Evolutionary conservation across 2,797 vertebrate genomes (phyloP).

Genomic region (Lacerta agilis): DNA sequence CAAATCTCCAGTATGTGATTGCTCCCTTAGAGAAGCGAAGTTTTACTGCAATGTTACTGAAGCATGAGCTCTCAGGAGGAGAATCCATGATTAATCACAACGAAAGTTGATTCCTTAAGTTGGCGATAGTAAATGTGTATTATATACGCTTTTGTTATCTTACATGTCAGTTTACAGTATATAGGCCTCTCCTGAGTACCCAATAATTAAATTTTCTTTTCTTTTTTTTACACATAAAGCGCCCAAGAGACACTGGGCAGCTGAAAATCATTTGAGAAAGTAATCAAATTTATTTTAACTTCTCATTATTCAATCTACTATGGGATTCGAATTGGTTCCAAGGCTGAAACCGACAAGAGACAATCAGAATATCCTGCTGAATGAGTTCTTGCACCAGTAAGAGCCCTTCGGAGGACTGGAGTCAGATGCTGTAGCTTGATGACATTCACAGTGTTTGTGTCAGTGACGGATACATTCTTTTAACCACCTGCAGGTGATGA

Average conservation of each 20-base stretch:
- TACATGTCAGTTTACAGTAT: not conserved
- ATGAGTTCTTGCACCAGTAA: not conserved
- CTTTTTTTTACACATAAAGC: slow-evolving; percentile 18
- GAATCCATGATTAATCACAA: slow-evolving; percentile 30
- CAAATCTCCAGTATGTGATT: not conserved
- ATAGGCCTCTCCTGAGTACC: not conserved
- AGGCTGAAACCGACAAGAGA: not conserved
- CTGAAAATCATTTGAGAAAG: slow-evolving; percentile 33
- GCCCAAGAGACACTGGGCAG: not conserved
- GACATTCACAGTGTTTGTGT: not conserved
- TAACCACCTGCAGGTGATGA: not conserved
- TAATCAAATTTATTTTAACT: slow-evolving; percentile 33
- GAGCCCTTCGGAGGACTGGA: not conserved
- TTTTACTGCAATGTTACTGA: not conserved
- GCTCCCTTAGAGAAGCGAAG: not conserved
- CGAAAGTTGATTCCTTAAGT: not conserved
- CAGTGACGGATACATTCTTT: not conserved
- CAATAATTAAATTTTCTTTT: slow-evolving; percentile 28
- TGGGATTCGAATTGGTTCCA: slow-evolving; percentile 24
- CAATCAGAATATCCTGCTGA: not conserved
- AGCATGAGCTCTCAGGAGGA: not conserved
- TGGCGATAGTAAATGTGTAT: not conserved
- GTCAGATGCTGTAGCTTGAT: not conserved
- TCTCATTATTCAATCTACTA: slow-evolving; percentile 31
- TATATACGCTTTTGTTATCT: not conserved